Percentiles rank a stretch among this genome's conserved stretches.
phyloP scores from a whole-genome alignment of 2,113 vertebrate genomes.

The Cyphomyrus plagiostoma region DNA sequence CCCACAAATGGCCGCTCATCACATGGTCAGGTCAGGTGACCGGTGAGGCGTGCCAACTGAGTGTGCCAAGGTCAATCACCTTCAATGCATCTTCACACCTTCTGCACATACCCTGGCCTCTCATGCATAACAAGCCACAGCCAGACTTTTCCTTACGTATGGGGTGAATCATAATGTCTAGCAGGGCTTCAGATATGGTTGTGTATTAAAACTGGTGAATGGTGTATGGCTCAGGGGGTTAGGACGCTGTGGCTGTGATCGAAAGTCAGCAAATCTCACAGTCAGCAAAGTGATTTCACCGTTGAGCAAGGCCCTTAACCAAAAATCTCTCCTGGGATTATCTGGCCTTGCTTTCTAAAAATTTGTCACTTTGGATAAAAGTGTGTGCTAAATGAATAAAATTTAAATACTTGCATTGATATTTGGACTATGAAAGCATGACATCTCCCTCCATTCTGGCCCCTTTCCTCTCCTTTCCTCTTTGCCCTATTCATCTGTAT shows the following conservation, averaged over 20 bases:
- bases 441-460: neutral
- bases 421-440: neutral
- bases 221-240: neutral
- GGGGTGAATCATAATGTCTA: neutral
- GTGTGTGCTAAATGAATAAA: neutral
- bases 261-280: neutral
- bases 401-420: neutral
- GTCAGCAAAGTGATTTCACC: neutral
- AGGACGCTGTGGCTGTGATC: neutral
- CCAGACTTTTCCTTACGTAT: neutral
- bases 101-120: neutral
- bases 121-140: neutral
- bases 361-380: neutral
- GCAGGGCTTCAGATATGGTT: neutral
- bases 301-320: neutral
- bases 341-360: neutral
- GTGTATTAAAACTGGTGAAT: neutral
- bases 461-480: slow-evolving; percentile 17
- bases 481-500: slow-evolving; percentile 8
- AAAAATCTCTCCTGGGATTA: neutral
- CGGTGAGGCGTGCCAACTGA: neutral
- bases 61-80: neutral
- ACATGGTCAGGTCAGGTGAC: neutral
- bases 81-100: neutral
- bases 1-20: neutral